Base-by-base conservation (phyloP, 2,113 vertebrate genomes). In the Pungitius pungitius region DNA sequence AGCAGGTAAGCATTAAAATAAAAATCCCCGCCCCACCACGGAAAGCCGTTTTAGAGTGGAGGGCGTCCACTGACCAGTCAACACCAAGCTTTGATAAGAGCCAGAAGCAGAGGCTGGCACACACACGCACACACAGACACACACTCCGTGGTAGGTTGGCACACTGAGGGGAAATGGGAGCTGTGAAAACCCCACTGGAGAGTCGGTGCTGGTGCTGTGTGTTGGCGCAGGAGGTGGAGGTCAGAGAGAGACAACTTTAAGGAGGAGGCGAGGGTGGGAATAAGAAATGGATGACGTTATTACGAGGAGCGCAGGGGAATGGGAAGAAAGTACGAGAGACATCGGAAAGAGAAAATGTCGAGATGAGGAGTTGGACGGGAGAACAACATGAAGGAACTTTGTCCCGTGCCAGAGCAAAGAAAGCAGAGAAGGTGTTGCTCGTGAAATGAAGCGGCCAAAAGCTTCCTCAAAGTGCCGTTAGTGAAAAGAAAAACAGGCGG, bases 51-150 rank as follows among this genome's bases (percentile, higher is more conserved):
- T n/a, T n/a, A n/a, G n/a, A n/a, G n/a, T n/a, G n/a, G n/a, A n/a
- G n/a, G n/a, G n/a, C 51, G 4, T 78, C 73, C 69, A 58, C 20
- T 73, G 71, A 69, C 88, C 89, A 89, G 90, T 91, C 89, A 87
- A 83, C 76, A 84, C 75, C 20, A 33, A 77, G 78, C 75, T 88
- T 82, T 92, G 87, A 91, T 88, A 87, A 88, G 84, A n/a, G n/a
- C 86, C 88, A 88, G 88, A 56, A 81, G 72, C 78, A 54, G 66
- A 40, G 22, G 76, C 62, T 67, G 51, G 20, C 22, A 27, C 56
- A 59, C 30, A 42, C 33, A 17, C 63, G 56, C 39, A 61, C 69
- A 75, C 26, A 59, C 68, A 73, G 51, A 63, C 45, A 85, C 8
- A 51, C 51, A 79, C 66, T 70, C 59, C 85, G 67, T 39, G 8